Conservation (phyloP, 2,888 invertebrate species). For the Diarsia rubi region DNA sequence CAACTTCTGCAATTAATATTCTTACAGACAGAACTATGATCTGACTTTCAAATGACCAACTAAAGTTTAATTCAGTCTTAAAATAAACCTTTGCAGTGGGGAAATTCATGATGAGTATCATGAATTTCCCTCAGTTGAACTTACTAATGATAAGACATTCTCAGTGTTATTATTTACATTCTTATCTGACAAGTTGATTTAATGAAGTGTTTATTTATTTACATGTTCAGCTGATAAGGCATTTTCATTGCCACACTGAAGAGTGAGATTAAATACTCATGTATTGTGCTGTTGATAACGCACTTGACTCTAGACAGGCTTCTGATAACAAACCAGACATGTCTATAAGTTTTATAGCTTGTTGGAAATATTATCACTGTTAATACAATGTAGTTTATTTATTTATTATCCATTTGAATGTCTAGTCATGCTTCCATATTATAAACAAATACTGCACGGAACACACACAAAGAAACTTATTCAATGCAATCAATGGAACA, state of each 20-base stretch:
- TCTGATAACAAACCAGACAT: conserved; percentile 19
- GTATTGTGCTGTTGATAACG: conserved; percentile 20
- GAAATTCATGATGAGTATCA: conserved; percentile 44
- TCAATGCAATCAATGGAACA: conserved; percentile 14
- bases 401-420: conserved; percentile 12
- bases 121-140: conserved; percentile 9
- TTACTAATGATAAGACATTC: conserved; percentile 30
- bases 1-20: conserved; percentile 1
- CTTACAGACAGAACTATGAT: not conserved
- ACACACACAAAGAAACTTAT: conserved; percentile 22
- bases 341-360: not conserved
- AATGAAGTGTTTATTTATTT: conserved; percentile 60
- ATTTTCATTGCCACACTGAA: conserved; percentile 50
- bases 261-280: conserved; percentile 27
- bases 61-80: not conserved
- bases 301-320: conserved; percentile 2
- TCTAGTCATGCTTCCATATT: not conserved
- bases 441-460: conserved; percentile 13
- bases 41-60: conserved; percentile 28
- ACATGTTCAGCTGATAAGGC: conserved; percentile 53
- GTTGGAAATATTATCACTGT: conserved; percentile 1
- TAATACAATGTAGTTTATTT: conserved; percentile 7
- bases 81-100: conserved; percentile 29
- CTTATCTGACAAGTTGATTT: conserved; percentile 48
- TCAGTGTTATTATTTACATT: conserved; percentile 57